These are phyloP conservation scores for Falco rusticolus DNA, from an alignment of 2,797 vertebrate genomes.

Conservation along the genomic window DNA sequence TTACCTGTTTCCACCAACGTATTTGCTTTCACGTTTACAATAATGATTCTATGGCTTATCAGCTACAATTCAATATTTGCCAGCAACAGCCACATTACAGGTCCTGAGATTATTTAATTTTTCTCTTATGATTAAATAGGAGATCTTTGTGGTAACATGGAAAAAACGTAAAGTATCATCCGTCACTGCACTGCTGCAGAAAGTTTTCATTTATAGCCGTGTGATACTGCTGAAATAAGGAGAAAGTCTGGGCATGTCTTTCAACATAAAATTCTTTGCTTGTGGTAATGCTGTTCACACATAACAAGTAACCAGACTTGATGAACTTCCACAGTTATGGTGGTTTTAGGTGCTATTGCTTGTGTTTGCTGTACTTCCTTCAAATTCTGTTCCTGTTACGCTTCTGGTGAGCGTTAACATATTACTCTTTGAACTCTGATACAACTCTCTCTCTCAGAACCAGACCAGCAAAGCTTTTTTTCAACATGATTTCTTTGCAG, in stretches of 20 bases:
- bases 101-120: not conserved
- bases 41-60: not conserved
- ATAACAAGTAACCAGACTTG: not conserved
- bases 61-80: not conserved
- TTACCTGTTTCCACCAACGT: not conserved
- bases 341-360: not conserved
- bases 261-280: not conserved
- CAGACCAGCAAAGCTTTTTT: not conserved
- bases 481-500: constrained; percentile 10
- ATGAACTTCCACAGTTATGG: not conserved
- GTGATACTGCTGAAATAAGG: not conserved
- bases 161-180: not conserved
- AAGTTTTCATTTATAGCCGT: not conserved
- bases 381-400: not conserved
- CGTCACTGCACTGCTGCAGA: not conserved
- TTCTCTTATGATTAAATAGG: not conserved
- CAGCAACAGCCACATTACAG: not conserved
- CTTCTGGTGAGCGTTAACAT: not conserved
- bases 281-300: not conserved
- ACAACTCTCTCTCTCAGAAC: not conserved
- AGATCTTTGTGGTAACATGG: not conserved
- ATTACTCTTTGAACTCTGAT: not conserved
- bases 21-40: not conserved
- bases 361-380: not conserved
- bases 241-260: not conserved